A percentile compares a stretch with the other conserved stretches of the same genome.
These are phyloP conservation scores for Hololepta plana DNA, from an alignment of 2,888 invertebrate species.

Conservation along the genomic window DNA sequence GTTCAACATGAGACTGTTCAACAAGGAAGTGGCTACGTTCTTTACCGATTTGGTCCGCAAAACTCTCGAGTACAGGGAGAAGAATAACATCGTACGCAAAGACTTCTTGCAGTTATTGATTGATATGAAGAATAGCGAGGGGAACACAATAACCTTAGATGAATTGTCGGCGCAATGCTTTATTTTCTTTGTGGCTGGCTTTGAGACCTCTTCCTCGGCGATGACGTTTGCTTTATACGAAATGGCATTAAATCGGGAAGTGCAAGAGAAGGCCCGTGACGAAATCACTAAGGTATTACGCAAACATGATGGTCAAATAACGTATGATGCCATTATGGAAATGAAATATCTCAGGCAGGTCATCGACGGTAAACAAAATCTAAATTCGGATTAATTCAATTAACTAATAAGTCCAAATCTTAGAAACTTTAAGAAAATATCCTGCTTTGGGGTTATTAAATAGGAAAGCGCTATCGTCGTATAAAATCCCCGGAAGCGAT, in stretches of 20 bases:
- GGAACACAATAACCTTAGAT: no score
- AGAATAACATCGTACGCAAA: slow-evolving; percentile 13
- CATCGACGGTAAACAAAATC: slow-evolving; percentile 22
- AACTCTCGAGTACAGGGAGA: slow-evolving; percentile 14
- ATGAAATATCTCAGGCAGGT: slow-evolving; percentile 29
- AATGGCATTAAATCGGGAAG: no score
- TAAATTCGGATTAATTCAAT: no score
- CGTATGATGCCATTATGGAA: slow-evolving; percentile 25
- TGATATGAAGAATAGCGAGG: slow-evolving; percentile 13
- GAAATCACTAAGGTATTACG: slow-evolving; percentile 14
- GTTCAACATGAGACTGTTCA: slow-evolving; percentile 11
- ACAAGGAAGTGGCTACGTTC: slow-evolving; percentile 13
- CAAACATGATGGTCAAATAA: slow-evolving; percentile 19
- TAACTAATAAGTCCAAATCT: no score
- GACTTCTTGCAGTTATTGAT: slow-evolving; percentile 24
- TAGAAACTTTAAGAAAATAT: slow-evolving; percentile 21
- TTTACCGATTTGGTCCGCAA: slow-evolving; percentile 14
- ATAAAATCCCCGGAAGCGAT: slow-evolving; percentile 16
- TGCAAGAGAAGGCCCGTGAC: no score
- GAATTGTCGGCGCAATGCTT: no score
- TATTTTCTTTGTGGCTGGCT: no score
- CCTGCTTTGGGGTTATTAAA: slow-evolving; percentile 15
- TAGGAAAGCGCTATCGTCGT: slow-evolving; percentile 12
- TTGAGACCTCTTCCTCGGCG: no score
- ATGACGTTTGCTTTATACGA: no score